phyloP scores from a whole-genome alignment of 2,797 vertebrate genomes.

The Amphiprion clarkii region DNA sequence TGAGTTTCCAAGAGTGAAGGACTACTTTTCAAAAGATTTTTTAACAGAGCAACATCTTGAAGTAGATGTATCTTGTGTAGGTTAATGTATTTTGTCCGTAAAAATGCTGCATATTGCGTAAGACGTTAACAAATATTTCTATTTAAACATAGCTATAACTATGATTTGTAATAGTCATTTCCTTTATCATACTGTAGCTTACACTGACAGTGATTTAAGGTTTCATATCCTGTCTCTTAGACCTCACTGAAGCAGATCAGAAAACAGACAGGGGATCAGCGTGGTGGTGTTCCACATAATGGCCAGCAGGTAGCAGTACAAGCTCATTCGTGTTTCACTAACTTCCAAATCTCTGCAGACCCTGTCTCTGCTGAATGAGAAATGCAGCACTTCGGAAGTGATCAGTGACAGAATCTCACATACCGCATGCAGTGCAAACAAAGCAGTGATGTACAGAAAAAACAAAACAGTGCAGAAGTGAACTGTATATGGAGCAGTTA shows the following conservation, averaged over 20 bases:
- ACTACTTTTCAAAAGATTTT: neutral
- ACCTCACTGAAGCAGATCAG: neutral
- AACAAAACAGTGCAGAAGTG: neutral
- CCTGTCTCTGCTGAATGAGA: slow-evolving; percentile 29
- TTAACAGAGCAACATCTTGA: neutral
- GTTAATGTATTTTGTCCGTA: neutral
- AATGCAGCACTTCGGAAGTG: slow-evolving; percentile 25
- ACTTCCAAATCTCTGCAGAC: slow-evolving; percentile 37
- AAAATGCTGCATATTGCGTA: neutral
- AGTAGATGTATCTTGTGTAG: neutral
- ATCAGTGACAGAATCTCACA: slow-evolving; percentile 23
- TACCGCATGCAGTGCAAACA: slow-evolving; percentile 10
- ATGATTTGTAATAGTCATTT: neutral
- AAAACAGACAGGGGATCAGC: neutral
- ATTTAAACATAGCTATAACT: neutral
- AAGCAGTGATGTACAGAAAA: slow-evolving; percentile 7
- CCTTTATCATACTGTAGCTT: too few species aligned
- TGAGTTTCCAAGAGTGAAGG: neutral
- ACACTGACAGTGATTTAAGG: too few species aligned
- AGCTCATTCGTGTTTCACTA: slow-evolving; percentile 5
- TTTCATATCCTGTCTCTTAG: neutral
- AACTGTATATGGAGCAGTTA: neutral
- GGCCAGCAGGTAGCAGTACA: slow-evolving; percentile 63
- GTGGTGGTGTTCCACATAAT: neutral
- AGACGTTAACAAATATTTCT: neutral